phyloP scores from a whole-genome alignment of 1,140 invertebrate genomes.

The Zophobas atratus region DNA sequence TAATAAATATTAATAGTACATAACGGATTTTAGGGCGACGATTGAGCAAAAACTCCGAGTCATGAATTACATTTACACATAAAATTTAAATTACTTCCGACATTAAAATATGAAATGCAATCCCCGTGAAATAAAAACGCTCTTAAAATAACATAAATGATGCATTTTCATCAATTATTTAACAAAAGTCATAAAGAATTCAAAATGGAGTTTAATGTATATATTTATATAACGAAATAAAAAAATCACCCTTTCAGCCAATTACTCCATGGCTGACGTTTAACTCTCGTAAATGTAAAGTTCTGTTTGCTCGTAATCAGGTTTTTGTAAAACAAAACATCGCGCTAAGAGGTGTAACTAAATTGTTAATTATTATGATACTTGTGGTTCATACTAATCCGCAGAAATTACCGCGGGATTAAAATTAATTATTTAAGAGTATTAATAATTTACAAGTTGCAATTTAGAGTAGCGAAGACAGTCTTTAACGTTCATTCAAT shows the following conservation, averaged over 20 bases:
- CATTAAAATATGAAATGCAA: too few relatives aligned
- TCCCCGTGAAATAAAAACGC: not conserved
- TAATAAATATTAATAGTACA: too few relatives aligned
- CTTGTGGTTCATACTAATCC: not conserved
- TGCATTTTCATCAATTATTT: not conserved
- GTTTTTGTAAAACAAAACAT: not conserved
- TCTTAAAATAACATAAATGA: not conserved
- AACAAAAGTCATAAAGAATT: not conserved
- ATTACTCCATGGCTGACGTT: conserved; percentile 4
- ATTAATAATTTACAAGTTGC: not conserved
- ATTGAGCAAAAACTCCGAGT: too few relatives aligned
- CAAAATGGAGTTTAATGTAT: too few relatives aligned
- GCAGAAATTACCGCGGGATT: not conserved
- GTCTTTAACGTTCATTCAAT: too few relatives aligned
- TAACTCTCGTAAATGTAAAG: not conserved
- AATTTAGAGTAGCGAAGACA: too few relatives aligned
- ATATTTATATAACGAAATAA: too few relatives aligned
- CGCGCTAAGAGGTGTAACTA: not conserved
- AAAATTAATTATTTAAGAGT: not conserved
- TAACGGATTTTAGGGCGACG: too few relatives aligned
- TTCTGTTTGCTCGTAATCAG: not conserved
- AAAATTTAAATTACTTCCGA: not conserved
- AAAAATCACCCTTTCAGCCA: not conserved
- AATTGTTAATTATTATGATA: not conserved
- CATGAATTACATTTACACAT: not conserved